These are phyloP conservation scores for Streblospio benedicti DNA, from an alignment of 1,140 invertebrate species.

Conservation along the genomic window DNA sequence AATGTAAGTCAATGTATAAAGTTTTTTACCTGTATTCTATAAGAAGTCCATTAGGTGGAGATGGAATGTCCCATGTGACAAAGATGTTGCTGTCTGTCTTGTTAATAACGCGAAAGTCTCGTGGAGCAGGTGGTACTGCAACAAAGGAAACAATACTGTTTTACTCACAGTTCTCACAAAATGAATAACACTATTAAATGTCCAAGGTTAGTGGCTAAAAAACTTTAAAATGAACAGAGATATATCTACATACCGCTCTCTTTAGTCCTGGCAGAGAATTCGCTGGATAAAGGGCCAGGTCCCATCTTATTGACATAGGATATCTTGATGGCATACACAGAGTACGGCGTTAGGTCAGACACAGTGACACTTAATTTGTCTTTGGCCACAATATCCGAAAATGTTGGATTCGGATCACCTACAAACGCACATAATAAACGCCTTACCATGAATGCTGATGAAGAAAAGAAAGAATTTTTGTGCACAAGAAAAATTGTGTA, in stretches of 20 bases:
- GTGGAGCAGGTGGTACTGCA: constrained; percentile 29
- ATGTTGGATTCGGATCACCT: background rate
- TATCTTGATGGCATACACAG: constrained; percentile 23
- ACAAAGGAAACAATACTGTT: background rate
- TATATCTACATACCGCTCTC: constrained; percentile 25
- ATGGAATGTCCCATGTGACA: background rate
- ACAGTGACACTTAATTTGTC: constrained; percentile 2
- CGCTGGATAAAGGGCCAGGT: constrained; percentile 15
- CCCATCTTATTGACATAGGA: constrained; percentile 27
- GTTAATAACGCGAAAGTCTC: constrained; percentile 11
- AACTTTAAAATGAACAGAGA: background rate
- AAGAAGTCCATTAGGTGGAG: constrained; percentile 6
- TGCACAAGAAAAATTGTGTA: background rate
- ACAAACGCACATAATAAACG: background rate
- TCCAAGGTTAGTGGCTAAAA: background rate
- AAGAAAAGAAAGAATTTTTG: no score
- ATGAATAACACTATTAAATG: background rate
- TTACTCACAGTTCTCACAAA: background rate
- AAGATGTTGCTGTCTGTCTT: background rate
- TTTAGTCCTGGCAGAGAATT: constrained; percentile 20
- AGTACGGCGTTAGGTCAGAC: constrained; percentile 20
- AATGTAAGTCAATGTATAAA: no score
- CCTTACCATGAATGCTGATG: no score
- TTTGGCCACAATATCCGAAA: background rate
- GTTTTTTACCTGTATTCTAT: background rate